phyloP scores from a whole-genome alignment of 2,113 vertebrate genomes.

The Pachycephala philippinensis region DNA sequence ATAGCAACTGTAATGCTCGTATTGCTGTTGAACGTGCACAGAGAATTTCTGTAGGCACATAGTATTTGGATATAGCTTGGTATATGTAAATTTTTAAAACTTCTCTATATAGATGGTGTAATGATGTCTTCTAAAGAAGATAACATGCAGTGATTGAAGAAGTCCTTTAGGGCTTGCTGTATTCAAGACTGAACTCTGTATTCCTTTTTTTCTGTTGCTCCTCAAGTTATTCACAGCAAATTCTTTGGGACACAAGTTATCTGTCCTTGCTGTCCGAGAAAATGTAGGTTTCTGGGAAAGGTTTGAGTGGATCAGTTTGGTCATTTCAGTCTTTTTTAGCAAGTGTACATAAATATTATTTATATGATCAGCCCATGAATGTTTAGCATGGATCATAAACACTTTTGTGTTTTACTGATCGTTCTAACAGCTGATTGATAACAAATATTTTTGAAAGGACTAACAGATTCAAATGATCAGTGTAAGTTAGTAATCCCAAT shows the following conservation, averaged over 20 bases:
- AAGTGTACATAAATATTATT: not conserved
- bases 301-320: not conserved
- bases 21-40: not conserved
- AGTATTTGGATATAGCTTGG: not conserved
- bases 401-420: not conserved
- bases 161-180: not conserved
- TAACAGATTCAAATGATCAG: not conserved
- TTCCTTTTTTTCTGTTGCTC: not conserved
- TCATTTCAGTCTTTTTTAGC: not conserved
- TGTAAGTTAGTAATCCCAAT: not conserved
- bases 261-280: not conserved
- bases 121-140: not conserved
- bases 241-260: not conserved
- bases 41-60: not conserved
- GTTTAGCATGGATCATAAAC: not conserved
- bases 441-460: not conserved
- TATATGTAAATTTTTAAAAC: not conserved
- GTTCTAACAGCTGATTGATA: not conserved
- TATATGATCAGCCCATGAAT: not conserved
- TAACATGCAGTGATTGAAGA: not conserved
- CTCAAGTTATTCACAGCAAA: not conserved
- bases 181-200: not conserved
- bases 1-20: not conserved
- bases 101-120: not conserved
- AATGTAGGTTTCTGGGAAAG: not conserved